Evolutionary conservation across 2,797 vertebrate species (phyloP).

Genomic region (Sardinella longiceps): DNA sequence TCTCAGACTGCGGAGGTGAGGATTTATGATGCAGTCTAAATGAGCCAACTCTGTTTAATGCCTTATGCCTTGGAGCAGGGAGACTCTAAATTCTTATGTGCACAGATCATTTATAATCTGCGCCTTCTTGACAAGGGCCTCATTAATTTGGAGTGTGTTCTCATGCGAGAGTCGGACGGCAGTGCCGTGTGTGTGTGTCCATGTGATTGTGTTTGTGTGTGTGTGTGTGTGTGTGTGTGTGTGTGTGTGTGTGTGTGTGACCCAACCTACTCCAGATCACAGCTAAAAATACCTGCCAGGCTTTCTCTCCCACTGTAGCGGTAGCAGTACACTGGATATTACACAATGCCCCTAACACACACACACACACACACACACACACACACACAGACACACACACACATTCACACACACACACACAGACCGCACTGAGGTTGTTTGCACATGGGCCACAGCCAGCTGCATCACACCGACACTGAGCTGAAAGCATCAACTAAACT

Average conservation of each 20-base stretch:
- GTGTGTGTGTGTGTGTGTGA: conserved; percentile 19
- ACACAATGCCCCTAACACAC: neutral
- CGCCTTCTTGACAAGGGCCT: neutral
- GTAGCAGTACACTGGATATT: neutral
- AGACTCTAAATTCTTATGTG: conserved; percentile 13
- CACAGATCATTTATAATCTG: conserved; percentile 26
- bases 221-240: neutral
- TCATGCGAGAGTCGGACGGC: neutral
- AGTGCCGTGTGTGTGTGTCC: neutral
- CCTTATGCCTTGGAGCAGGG: neutral
- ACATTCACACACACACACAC: too few relatives aligned
- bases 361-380: neutral
- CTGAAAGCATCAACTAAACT: neutral
- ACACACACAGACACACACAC: too few relatives aligned
- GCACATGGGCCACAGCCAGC: neutral
- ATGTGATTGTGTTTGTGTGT: neutral
- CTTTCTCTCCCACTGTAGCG: neutral
- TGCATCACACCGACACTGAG: neutral
- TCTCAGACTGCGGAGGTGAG: neutral
- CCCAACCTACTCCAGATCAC: neutral
- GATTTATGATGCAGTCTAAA: neutral
- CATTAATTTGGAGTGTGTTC: neutral
- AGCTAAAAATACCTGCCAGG: conserved; percentile 4
- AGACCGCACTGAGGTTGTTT: neutral
- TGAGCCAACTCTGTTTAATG: neutral